Percentiles rank a stretch among this genome's conserved stretches.
These are phyloP conservation scores for Tyto alba DNA, from an alignment of 2,113 vertebrate species.

Conservation along the genomic window DNA sequence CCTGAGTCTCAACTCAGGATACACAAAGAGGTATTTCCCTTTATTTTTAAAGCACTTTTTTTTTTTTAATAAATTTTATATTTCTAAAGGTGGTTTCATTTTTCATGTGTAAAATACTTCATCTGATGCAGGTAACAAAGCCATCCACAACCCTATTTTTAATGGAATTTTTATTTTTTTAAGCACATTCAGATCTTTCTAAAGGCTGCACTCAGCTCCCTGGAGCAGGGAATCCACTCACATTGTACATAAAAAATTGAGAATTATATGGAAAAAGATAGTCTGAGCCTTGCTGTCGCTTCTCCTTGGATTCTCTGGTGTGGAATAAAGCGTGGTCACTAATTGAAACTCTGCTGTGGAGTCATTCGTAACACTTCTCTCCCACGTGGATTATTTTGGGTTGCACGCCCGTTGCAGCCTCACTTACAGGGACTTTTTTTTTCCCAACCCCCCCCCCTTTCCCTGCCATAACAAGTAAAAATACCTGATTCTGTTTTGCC, in stretches of 20 bases:
- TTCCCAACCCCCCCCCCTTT: accelerated
- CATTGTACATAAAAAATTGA: accelerated
- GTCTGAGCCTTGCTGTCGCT: neutral
- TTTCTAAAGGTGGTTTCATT: neutral
- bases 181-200: neutral
- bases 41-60: neutral
- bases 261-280: too few species aligned
- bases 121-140: accelerated
- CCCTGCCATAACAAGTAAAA: neutral
- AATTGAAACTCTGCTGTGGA: neutral
- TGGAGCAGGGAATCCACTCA: neutral
- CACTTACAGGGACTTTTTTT: neutral
- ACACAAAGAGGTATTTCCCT: neutral
- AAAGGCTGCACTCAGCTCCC: neutral
- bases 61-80: neutral
- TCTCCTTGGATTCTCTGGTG: neutral
- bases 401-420: accelerated
- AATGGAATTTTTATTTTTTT: neutral
- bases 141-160: neutral
- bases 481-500: neutral
- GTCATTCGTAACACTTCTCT: neutral
- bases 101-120: neutral
- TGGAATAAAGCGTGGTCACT: neutral
- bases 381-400: neutral
- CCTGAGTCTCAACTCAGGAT: neutral